A percentile compares a stretch with the other conserved stretches of the same genome.
Evolutionary conservation across 2,113 vertebrate species (phyloP).

Genomic region (Porphyrio hochstetteri): DNA sequence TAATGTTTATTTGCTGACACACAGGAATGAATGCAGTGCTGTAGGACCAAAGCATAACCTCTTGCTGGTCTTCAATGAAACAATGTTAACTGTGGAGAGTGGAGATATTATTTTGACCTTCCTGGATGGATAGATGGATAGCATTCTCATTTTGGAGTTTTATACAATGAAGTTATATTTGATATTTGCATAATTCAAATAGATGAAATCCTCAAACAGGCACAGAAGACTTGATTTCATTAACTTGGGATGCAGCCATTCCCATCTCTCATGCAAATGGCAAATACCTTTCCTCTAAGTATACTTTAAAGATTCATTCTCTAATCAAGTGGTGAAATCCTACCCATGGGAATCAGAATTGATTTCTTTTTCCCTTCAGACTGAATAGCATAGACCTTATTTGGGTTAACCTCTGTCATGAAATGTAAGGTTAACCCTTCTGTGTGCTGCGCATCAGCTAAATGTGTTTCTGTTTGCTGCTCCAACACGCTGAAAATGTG

Average conservation of each 20-base stretch:
- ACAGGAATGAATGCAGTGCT: not conserved
- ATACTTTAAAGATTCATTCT: conserved; percentile 48
- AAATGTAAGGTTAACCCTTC: conserved; percentile 15
- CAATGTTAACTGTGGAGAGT: conserved; percentile 2
- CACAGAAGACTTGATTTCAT: conserved; percentile 58
- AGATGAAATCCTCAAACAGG: conserved; percentile 49
- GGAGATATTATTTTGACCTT: not conserved
- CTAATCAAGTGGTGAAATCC: conserved; percentile 60
- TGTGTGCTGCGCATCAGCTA: not conserved
- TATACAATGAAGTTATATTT: conserved; percentile 42
- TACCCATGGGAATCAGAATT: conserved; percentile 53
- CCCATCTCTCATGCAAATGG: conserved; percentile 46
- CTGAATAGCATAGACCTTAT: not conserved
- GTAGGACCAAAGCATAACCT: conserved; percentile 19
- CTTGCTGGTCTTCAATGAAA: conserved; percentile 26
- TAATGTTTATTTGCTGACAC: conserved; percentile 55
- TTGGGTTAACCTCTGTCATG: not conserved
- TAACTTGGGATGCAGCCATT: conserved; percentile 55
- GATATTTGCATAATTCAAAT: conserved; percentile 61
- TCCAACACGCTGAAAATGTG: not conserved
- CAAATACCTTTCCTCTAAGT: conserved; percentile 58
- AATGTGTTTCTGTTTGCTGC: not conserved
- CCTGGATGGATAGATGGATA: not conserved
- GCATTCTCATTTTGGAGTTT: conserved; percentile 42
- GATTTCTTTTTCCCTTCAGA: conserved; percentile 58